phyloP scores from a whole-genome alignment of 2,888 invertebrate genomes.

The Chirona hameri region DNA sequence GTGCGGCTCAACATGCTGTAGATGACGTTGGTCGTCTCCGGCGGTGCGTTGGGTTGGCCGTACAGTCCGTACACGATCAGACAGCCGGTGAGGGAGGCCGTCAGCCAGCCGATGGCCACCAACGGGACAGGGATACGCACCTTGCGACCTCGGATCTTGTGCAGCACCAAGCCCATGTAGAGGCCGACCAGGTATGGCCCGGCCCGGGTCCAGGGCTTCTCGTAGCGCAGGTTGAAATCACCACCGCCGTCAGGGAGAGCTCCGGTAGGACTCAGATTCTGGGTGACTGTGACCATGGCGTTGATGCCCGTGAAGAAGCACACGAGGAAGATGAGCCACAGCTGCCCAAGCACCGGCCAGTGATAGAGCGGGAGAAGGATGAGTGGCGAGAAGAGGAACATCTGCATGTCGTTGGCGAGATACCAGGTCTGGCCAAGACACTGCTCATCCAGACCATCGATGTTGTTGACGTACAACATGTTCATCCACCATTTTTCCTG shows the following conservation, averaged over 20 bases:
- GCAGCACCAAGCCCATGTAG: neutral
- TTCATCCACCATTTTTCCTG: neutral
- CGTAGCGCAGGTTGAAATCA: neutral
- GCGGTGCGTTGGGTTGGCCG: neutral
- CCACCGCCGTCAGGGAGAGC: neutral
- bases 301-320: neutral
- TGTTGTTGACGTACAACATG: neutral
- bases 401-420: neutral
- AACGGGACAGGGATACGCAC: neutral
- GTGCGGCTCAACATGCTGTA: neutral
- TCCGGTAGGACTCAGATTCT: neutral
- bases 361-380: neutral
- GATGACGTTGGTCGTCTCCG: neutral
- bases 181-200: constrained; percentile 1
- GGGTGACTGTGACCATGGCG: neutral
- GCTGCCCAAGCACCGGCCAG: neutral
- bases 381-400: neutral
- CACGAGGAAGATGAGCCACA: neutral
- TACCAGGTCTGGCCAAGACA: neutral
- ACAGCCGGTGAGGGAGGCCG: neutral
- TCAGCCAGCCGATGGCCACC: neutral
- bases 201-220: neutral
- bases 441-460: neutral
- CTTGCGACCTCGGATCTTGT: neutral
- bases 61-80: neutral